Conservation (phyloP, 2,888 invertebrate genomes). For the Agrochola macilenta region DNA sequence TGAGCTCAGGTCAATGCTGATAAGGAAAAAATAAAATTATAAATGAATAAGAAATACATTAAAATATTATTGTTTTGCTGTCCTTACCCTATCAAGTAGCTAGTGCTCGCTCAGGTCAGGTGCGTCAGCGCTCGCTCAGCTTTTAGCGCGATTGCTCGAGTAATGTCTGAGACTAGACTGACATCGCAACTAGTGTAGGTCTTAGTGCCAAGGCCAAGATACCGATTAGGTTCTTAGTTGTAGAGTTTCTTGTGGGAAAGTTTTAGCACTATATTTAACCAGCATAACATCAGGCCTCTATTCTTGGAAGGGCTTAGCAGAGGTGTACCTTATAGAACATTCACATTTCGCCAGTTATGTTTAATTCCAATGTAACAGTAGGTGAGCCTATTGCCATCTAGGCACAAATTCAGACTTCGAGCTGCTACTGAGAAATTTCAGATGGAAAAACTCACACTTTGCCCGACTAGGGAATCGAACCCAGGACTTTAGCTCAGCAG, state of each 20-base stretch:
- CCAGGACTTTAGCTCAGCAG: background rate
- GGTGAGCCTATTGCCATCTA: background rate
- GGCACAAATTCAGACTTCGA: background rate
- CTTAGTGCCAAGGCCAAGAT: constrained; percentile 37
- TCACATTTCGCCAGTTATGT: too few species aligned
- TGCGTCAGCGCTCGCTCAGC: constrained; percentile 67
- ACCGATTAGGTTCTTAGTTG: constrained; percentile 11
- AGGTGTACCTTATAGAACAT: too few species aligned
- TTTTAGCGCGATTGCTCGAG: constrained; percentile 79
- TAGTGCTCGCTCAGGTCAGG: constrained; percentile 63
- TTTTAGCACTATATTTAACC: too few species aligned
- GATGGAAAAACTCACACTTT: background rate
- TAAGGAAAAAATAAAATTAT: too few species aligned
- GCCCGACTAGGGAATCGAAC: background rate
- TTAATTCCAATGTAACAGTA: background rate
- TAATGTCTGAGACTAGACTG: constrained; percentile 38
- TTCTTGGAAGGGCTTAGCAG: background rate
- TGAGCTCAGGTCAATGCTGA: too few species aligned
- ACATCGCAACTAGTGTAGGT: constrained; percentile 31
- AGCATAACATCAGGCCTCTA: background rate
- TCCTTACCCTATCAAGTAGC: constrained; percentile 51
- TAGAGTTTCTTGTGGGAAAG: background rate
- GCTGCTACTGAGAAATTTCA: background rate
- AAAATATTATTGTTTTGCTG: constrained; percentile 20
- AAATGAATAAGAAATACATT: too few species aligned